Base-by-base conservation (phyloP, 2,888 invertebrate species). In the Thecocarcelia acutangulata region DNA sequence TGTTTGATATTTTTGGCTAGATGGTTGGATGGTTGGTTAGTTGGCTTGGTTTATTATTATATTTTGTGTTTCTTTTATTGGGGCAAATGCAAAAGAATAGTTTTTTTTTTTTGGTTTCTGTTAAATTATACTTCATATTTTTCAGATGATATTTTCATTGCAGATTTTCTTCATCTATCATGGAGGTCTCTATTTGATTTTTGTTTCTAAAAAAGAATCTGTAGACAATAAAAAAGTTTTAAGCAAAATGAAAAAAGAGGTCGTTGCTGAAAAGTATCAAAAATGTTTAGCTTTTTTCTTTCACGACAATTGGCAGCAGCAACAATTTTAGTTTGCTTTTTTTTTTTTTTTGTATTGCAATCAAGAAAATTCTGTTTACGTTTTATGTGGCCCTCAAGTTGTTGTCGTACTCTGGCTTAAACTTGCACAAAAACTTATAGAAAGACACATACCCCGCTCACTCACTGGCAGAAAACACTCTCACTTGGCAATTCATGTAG, bases 111-210 rank as follows among this genome's bases (percentile, higher is more conserved):
- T 33, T 33, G 6, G 33, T 33, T 3, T 33, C 33, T 33, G 3
- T 9, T 12, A 64, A 64, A 69, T 58, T 33, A 42, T 11, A 3
- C 12, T 28, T 68, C 9, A 56, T 61, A 56, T 48, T 48, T 59
- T 66, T 58, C 13, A 40, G 11, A 46, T 50, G 24, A 63, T 74
- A 37, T 66, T 66, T 52, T 28, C 21, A 11, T n/a, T 48, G 48
- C 61, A 56, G 33, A 58, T 58, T 56, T 64, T 82, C 69, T 64
- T 82, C 69, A 74, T 74, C 78, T 61, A 75, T 61, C 74, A 82
- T 52, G 79, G 59, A 79, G 82, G 82, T 82, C 82, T 78, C 33
- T 56, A 42, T 42, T 52, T 68, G 42, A 59, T 52, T 75, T 50
- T 33, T 33, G 42, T 69, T 61, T 19, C 56, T 63, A 52, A 44